Base-by-base conservation (phyloP, 2,888 invertebrate genomes). In the Drosophila monieri region DNA sequence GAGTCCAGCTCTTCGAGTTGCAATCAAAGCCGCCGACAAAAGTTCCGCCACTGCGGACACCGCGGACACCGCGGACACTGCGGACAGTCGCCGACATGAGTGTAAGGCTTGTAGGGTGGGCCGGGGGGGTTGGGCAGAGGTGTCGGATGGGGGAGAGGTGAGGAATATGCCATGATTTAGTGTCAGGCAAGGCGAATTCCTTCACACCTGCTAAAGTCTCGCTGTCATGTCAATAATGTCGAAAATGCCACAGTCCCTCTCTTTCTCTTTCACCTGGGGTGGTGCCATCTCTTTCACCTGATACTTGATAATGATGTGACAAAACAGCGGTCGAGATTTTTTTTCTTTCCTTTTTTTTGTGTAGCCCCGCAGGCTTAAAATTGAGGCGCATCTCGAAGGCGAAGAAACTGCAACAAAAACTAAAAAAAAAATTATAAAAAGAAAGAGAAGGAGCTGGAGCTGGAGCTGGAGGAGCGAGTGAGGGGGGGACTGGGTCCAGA, bases 211-310 rank as follows among this genome's bases (percentile, higher is more conserved):
- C 74, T 72, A 61, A 58, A 61, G 58, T 52, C 69, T 68, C 72
- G 73, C 76, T 78, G 85, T 85, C 86, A 88, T 81, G 81, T 87
- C 87, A 88, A 86, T 85, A 85, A 86, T 85, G 83, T 84, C 78
- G 77, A 77, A 86, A 85, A 79, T 77, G 76, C 74, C 56, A 57
- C 69, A 64, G 56, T 18, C 51, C n/a, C 6, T 32, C 25, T 8
- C 15, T 15, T 1, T 21, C 35, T 32, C 18, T 30, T 15, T 18
- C 30, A 8, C 67, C 73, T 62, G 46, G 52, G 18, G 6, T 27
- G 15, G 3, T n/a, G 35, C 51, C 10, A n/a, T 51, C 37, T 14
- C 47, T 41, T 18, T 41, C 41, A 18, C 41, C 15, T 41, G 68
- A 44, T 64, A 83, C 77, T 85, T 78, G 87, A 85, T 85, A 85